Evolutionary conservation across 2,797 vertebrate genomes (phyloP).

Genomic region (Cichlasoma orientale): DNA sequence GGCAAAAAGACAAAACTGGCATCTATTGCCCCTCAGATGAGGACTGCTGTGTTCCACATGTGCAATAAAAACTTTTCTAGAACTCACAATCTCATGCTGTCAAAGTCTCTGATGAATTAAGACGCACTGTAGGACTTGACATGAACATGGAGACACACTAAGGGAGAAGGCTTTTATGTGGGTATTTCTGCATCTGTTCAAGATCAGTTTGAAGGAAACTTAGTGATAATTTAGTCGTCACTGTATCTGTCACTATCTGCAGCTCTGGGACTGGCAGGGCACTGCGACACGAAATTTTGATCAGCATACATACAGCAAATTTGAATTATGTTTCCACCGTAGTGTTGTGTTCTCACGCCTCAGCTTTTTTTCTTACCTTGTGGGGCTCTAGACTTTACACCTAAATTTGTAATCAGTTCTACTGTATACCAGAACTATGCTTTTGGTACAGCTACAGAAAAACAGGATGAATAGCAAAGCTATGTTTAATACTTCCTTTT

Average conservation of each 20-base stretch:
- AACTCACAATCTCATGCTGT: background rate
- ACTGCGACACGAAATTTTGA: background rate
- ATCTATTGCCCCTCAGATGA: slow-evolving; percentile 10
- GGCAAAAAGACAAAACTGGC: slow-evolving; percentile 2
- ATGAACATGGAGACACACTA: background rate
- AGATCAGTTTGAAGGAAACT: slow-evolving; percentile 25
- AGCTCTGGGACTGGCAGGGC: background rate
- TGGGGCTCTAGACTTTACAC: background rate
- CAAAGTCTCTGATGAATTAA: background rate
- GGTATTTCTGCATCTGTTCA: slow-evolving; percentile 22
- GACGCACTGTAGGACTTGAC: background rate
- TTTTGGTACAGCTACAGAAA: background rate
- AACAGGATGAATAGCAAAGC: background rate
- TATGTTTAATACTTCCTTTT: background rate
- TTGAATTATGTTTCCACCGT: background rate
- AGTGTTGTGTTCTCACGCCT: background rate
- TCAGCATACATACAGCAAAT: background rate
- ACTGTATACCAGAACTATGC: background rate
- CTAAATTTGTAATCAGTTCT: background rate
- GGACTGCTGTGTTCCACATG: slow-evolving; percentile 10
- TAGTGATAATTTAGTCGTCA: background rate
- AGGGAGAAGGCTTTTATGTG: slow-evolving; percentile 5
- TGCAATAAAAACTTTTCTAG: background rate
- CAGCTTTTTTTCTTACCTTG: background rate
- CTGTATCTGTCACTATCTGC: background rate